phyloP scores from a whole-genome alignment of 2,797 vertebrate species.

The Tenualosa ilisha region DNA sequence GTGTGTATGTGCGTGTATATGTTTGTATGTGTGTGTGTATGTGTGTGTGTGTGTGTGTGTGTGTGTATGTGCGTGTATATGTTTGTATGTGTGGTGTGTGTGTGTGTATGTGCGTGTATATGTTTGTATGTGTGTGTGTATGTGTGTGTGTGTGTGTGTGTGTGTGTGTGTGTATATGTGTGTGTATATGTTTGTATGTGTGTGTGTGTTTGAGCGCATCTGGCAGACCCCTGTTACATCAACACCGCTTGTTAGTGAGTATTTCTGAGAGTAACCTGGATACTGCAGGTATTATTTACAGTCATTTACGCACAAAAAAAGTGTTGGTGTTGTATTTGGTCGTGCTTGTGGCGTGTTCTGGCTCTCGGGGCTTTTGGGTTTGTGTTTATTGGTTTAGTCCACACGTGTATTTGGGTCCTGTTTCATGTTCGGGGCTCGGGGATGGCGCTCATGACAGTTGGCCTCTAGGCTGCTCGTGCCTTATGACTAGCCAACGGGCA shows the following conservation, averaged over 20 bases:
- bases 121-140: not conserved
- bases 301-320: not conserved
- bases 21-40: not conserved
- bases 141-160: not conserved
- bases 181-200: not conserved
- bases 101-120: not conserved
- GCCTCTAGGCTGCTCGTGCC: slow-evolving; percentile 16
- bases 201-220: not conserved
- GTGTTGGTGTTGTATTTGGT: slow-evolving; percentile 8
- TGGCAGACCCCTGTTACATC: not conserved
- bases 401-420: not conserved
- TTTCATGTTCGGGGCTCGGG: not conserved
- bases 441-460: slow-evolving; percentile 19
- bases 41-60: not conserved
- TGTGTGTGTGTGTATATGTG: not conserved
- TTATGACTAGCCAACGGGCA: slow-evolving; percentile 1
- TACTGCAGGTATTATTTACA: slow-evolving; percentile 19
- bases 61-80: not conserved
- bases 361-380: not conserved
- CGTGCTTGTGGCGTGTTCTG: not conserved
- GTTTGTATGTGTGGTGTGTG: no score
- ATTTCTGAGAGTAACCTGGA: not conserved
- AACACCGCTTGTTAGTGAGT: not conserved
- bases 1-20: not conserved
- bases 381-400: slow-evolving; percentile 15